Percentiles rank a stretch among this genome's conserved stretches.
These are phyloP conservation scores for Eupithecia exiguata DNA, from an alignment of 2,888 invertebrate genomes.

Conservation along the genomic window DNA sequence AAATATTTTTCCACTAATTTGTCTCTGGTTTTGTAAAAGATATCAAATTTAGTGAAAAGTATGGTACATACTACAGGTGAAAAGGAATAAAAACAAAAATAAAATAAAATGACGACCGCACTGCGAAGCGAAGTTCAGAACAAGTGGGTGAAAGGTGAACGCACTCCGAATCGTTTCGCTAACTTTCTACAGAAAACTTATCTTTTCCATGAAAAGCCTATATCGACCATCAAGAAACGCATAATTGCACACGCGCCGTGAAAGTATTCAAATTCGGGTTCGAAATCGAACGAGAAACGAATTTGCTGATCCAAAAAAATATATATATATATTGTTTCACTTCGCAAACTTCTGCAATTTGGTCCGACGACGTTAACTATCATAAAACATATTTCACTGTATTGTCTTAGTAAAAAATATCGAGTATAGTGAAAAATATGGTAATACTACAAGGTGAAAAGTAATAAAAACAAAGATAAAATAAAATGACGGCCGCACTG, in stretches of 20 bases:
- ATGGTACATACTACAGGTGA: no score
- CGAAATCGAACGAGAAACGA: not conserved
- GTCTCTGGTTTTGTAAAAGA: not conserved
- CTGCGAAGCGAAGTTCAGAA: slow-evolving; percentile 7
- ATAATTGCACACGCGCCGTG: not conserved
- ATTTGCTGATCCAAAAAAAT: no score
- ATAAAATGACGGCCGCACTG: not conserved
- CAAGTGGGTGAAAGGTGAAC: slow-evolving; percentile 63
- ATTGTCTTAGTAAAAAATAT: not conserved
- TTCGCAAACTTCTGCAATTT: no score
- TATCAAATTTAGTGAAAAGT: not conserved
- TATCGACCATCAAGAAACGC: not conserved
- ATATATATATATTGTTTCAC: no score
- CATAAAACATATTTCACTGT: not conserved
- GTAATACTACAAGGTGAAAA: not conserved
- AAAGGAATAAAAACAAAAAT: not conserved
- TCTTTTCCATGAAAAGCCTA: not conserved
- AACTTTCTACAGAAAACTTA: slow-evolving; percentile 34
- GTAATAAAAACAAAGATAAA: not conserved
- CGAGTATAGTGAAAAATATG: not conserved
- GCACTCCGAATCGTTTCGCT: slow-evolving; percentile 62
- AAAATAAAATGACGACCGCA: not conserved
- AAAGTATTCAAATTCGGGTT: not conserved
- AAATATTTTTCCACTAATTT: not conserved
- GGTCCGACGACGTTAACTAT: no score